Percentiles rank a stretch among this genome's conserved stretches.
Conservation (phyloP, 1,140 invertebrate genomes). For the Trachelipus rathkii region DNA sequence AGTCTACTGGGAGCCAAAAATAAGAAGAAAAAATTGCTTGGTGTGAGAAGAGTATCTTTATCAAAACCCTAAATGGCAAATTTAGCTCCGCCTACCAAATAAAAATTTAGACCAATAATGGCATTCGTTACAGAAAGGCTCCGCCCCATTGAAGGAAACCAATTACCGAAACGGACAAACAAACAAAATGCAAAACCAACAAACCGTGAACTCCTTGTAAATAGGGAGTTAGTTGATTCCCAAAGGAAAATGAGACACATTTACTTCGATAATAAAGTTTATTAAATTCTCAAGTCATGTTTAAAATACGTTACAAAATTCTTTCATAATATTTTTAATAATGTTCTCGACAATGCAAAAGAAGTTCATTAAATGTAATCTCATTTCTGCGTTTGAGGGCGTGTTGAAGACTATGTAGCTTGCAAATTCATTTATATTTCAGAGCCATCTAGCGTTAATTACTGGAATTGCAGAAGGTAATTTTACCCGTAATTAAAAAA, state of each 20-base stretch:
- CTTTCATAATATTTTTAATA: background rate
- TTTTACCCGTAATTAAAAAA: no score
- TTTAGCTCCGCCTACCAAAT: background rate
- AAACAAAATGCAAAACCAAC: background rate
- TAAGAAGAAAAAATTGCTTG: no score
- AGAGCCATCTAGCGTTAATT: no score
- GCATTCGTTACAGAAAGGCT: background rate
- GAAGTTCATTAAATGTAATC: no score
- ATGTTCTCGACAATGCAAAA: background rate
- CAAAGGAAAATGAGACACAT: background rate
- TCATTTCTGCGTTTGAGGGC: no score
- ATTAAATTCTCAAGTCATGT: conserved; percentile 2
- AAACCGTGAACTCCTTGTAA: background rate
- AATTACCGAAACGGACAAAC: background rate
- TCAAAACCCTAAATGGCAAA: conserved; percentile 7
- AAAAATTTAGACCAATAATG: background rate
- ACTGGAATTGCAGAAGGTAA: no score
- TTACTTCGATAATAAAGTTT: background rate
- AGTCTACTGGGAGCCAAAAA: background rate
- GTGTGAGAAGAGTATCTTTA: background rate
- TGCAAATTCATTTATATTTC: no score
- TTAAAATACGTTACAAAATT: background rate
- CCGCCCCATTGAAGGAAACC: background rate
- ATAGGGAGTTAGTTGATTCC: conserved; percentile 7
- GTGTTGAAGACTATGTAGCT: no score